Base-by-base conservation (phyloP, 1,140 invertebrate species). In the Procambarus clarkii region DNA sequence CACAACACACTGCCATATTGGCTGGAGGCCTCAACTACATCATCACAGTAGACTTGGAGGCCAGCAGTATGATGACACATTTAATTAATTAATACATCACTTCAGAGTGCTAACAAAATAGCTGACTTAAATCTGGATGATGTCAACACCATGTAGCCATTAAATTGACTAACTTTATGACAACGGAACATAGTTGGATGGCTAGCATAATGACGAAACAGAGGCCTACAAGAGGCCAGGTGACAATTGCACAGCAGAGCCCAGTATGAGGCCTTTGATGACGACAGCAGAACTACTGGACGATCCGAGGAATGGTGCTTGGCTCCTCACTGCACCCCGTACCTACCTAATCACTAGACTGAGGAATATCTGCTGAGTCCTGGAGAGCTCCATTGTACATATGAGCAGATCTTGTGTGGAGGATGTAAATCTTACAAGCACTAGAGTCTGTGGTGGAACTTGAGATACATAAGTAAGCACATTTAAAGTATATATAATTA, bases 401-500 rank as follows among this genome's bases (percentile, higher is more conserved):
- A 77, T 87, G 86, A 87, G 86, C 86, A 87, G 86, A 87, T 87
- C 86, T 87, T 80, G 58, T 60, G 60, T 71, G 60, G 83, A 86
- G 50, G 86, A 87, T 87, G 86, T 58, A 87, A 87, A 87, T 80
- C 74, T 87, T 87, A 87, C 77, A 76, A 79, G 86, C 77, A 87
- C 74, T 80, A 87, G 86, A 87, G 86, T 87, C 77, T 80, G 48
- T 87, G 86, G 86, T 87, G 86, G 86, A 87, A 87, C 86, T 54
- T 69, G 82, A 84, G 87, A 83, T 90, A 90, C 87, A 60, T 77
- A 90, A 83, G 60, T 83, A 90, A 90, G 88, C 88, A 90, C 88
- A 90, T 83, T 90, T 76, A 90, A 83, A 90, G 88, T 90, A 89
- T 83, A 90, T 77, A 87, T 87, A 87, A 87, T 92, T 83, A 81